Evolutionary conservation across 30 jellyfish, hydroid and myxozoan genomes (phyloP), one percentile per base, ranked within the genome.

Genomic region (Nemopilema nomurai): DNA sequence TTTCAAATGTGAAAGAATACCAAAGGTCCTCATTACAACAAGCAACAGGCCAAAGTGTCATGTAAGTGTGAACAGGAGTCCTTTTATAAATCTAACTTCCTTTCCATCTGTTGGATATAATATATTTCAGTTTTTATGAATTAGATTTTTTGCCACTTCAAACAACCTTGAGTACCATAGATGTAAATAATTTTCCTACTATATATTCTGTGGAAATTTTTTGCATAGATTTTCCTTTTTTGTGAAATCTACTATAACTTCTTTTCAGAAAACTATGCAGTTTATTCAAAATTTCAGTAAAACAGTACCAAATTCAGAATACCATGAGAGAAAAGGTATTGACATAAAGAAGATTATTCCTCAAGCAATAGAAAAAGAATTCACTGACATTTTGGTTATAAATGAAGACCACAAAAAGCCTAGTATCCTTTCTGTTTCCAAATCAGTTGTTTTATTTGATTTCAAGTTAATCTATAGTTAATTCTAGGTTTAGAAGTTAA

Each of bases 391-490:
- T 25, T 80, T 93, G 4, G 91, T 93, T 41, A 69, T 93, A 65
- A 89, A 89, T 74, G 98, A 93, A 88, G 98, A 93, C 64, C 89
- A 85, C 18, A 93, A 88, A 70, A 83, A 77, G 70, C 96, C 97
- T 72, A 93, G 97, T 93, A 88, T 83, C 96, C 90, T 88, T 79
- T 71, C 63, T 6, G 7, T 0, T 30, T 3, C 57, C 6, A 13
- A 6, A 41, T 41, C 13, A 41, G 13, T 41, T n/a, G n/a, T n/a
- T n/a, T n/a, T n/a, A n/a, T n/a, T n/a, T n/a, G n/a, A n/a, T n/a
- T n/a, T n/a, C n/a, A n/a, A n/a, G n/a, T n/a, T n/a, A n/a, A n/a
- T n/a, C n/a, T n/a, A n/a, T n/a, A n/a, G n/a, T n/a, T n/a, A n/a
- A n/a, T n/a, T n/a, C n/a, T n/a, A n/a, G n/a, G n/a, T n/a, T n/a